Conservation (phyloP, 2,797 vertebrate species). For the Acanthurus tractus region DNA sequence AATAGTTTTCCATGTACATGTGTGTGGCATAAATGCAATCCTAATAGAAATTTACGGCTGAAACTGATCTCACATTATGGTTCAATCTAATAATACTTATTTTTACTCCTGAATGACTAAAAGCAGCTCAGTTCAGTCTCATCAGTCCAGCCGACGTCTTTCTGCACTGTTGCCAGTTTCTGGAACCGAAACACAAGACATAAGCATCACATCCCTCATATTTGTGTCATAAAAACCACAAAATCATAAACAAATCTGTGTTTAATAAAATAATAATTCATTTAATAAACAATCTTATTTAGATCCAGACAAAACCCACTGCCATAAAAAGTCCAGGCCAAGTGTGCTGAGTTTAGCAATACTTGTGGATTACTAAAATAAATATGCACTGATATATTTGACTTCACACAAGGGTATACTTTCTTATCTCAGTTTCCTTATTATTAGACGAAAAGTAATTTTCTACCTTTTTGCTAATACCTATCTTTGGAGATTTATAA, state of each 20-base stretch:
- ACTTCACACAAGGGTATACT: constrained; percentile 31
- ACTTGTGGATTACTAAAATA: constrained; percentile 16
- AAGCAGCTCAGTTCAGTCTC: neutral
- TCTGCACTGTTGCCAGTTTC: neutral
- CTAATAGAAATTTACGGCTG: constrained; percentile 5
- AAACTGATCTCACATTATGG: constrained; percentile 12
- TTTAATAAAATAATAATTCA: too few relatives aligned
- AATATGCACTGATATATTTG: constrained; percentile 30
- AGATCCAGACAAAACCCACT: neutral
- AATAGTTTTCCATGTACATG: constrained; percentile 28
- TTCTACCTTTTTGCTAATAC: constrained; percentile 36
- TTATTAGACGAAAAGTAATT: constrained; percentile 38
- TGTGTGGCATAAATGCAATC: constrained; percentile 16
- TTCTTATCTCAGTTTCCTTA: constrained; percentile 43
- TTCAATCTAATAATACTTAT: neutral
- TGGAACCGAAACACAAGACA: neutral
- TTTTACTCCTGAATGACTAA: neutral
- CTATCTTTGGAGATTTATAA: constrained; percentile 41
- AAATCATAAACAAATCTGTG: neutral
- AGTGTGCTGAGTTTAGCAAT: constrained; percentile 7
- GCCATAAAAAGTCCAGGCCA: neutral
- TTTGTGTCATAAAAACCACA: neutral
- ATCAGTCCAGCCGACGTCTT: neutral
- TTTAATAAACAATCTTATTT: neutral
- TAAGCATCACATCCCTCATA: neutral